Conservation (phyloP, 2,797 vertebrate genomes). For the Trachops cirrhosus region DNA sequence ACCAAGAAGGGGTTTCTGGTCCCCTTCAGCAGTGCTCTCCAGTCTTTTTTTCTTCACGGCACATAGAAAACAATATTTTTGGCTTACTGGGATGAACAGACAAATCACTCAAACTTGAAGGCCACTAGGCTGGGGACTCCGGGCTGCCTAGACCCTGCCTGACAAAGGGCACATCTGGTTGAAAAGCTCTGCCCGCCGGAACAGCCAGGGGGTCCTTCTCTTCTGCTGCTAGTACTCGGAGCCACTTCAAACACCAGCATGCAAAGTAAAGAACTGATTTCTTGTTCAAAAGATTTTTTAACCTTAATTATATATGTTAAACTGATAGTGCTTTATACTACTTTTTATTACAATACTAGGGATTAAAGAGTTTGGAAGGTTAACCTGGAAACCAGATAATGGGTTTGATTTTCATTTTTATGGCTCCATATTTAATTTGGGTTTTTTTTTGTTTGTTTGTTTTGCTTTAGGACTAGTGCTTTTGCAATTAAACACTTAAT, state of each 20-base stretch:
- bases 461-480: neutral
- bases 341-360: neutral
- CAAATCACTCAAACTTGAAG: neutral
- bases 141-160: neutral
- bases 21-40: neutral
- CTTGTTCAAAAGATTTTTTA: neutral
- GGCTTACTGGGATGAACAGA: neutral
- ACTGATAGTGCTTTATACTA: neutral
- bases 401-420: slow-evolving; percentile 12
- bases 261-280: neutral
- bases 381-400: neutral
- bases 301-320: neutral
- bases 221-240: neutral
- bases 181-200: neutral
- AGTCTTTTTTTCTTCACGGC: neutral
- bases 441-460: neutral
- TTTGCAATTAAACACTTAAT: slow-evolving; percentile 45
- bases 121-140: neutral
- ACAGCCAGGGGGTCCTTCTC: neutral
- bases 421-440: neutral
- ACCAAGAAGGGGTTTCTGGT: neutral
- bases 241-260: neutral
- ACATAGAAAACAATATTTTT: neutral
- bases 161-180: neutral
- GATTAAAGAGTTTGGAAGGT: neutral